Conservation (phyloP, 2,888 invertebrate species). For the Hirtodrosophila trivittata region DNA sequence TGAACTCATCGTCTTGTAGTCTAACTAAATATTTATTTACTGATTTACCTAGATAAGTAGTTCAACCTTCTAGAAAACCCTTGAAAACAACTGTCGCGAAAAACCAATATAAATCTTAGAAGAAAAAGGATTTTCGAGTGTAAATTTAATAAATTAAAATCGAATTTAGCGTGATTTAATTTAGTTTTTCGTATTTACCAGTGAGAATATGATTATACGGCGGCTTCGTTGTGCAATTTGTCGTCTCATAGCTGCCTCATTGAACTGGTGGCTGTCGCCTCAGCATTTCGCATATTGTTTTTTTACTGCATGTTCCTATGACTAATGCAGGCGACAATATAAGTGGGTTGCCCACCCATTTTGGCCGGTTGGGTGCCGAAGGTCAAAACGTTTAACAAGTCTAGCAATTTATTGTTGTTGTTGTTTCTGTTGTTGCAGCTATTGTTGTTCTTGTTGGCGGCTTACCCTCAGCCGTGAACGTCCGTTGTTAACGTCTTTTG, state of each 20-base stretch:
- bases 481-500: slow-evolving; percentile 50
- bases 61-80: too few species aligned
- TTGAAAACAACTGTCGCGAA: too few species aligned
- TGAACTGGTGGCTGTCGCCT: slow-evolving; percentile 33
- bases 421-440: slow-evolving; percentile 15
- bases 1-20: too few species aligned
- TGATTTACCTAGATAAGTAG: too few species aligned
- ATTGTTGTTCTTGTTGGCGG: slow-evolving; percentile 14
- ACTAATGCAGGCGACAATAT: slow-evolving; percentile 54
- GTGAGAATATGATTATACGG: too few species aligned
- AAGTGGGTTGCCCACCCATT: slow-evolving; percentile 32
- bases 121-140: too few species aligned
- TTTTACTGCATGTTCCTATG: slow-evolving; percentile 43
- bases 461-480: slow-evolving; percentile 38
- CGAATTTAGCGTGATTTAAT: too few species aligned
- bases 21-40: too few species aligned
- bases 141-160: too few species aligned
- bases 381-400: slow-evolving; percentile 68
- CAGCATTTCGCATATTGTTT: slow-evolving; percentile 11
- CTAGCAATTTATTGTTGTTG: slow-evolving; percentile 26
- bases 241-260: slow-evolving; percentile 37
- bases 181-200: too few species aligned
- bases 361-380: slow-evolving; percentile 24
- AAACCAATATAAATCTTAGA: too few species aligned
- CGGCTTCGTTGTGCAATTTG: slow-evolving; percentile 43